A percentile compares a stretch with the other conserved stretches of the same genome.
Conservation (phyloP, 30 jellyfish, hydroid and myxozoan species). For the Clytia hemisphaerica region DNA sequence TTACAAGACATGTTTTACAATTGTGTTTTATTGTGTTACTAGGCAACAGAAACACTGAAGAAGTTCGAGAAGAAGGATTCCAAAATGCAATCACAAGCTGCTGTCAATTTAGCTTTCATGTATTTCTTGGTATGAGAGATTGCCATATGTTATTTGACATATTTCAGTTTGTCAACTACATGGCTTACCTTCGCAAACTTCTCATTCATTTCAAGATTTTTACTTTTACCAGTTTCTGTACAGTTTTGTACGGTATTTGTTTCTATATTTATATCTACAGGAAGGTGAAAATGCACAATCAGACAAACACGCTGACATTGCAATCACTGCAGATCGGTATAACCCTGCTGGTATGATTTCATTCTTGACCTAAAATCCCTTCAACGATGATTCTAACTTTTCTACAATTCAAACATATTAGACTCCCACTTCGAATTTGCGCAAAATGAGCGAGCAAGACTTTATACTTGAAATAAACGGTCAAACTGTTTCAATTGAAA, state of each 20-base stretch:
- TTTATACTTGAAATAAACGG: too few species aligned
- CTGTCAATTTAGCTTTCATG: conserved; percentile 86
- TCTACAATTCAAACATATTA: too few species aligned
- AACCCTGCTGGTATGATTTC: conserved; percentile 98
- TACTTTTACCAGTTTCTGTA: not conserved
- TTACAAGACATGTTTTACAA: not conserved
- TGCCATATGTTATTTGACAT: not conserved
- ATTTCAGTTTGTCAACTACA: not conserved
- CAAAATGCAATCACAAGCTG: conserved; percentile 98
- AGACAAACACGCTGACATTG: conserved; percentile 94
- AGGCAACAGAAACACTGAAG: conserved; percentile 89
- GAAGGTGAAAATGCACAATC: conserved; percentile 94
- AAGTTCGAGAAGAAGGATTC: conserved; percentile 93
- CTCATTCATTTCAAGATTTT: not conserved
- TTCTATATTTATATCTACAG: conserved; percentile 26
- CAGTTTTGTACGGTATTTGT: not conserved
- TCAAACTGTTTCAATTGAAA: too few species aligned
- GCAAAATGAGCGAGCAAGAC: too few species aligned
- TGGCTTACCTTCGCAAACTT: not conserved
- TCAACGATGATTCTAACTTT: too few species aligned
- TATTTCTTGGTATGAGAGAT: conserved; percentile 57
- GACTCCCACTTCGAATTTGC: too few species aligned
- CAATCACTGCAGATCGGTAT: conserved; percentile 89
- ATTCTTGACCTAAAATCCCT: too few species aligned
- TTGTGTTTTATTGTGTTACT: not conserved